These are phyloP conservation scores for Adelosebastes latens DNA, from an alignment of 2,797 vertebrate genomes.

Conservation along the genomic window DNA sequence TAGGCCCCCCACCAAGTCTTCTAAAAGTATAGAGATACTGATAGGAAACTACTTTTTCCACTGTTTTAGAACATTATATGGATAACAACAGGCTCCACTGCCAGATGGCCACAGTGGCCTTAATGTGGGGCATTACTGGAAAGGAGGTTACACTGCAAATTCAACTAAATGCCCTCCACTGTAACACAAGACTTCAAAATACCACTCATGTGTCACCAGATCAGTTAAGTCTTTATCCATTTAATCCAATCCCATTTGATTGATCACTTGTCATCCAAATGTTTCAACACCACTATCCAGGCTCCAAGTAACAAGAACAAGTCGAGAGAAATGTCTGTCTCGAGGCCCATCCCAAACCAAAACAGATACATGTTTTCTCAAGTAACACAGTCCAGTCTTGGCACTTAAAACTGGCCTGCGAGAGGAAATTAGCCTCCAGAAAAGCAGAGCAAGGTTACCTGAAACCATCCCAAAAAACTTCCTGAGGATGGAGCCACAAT, in stretches of 20 bases:
- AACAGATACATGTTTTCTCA: conserved; percentile 61
- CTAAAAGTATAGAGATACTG: background rate
- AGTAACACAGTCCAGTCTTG: conserved; percentile 37
- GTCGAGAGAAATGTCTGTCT: conserved; percentile 11
- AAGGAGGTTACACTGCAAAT: background rate
- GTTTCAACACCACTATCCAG: background rate
- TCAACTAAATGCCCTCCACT: conserved; percentile 1
- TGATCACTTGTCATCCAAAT: conserved; percentile 17
- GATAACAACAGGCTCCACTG: conserved; percentile 11
- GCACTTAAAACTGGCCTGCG: conserved; percentile 23
- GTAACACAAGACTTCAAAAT: conserved; percentile 22
- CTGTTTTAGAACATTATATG: background rate
- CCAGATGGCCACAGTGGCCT: conserved; percentile 64
- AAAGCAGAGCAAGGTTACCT: conserved; percentile 69
- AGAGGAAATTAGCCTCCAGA: conserved; percentile 71
- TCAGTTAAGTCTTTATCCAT: conserved; percentile 3
- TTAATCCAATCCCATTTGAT: background rate
- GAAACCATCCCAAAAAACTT: conserved; percentile 67
- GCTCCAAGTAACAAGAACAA: conserved; percentile 11
- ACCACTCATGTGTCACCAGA: background rate
- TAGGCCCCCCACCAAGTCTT: background rate
- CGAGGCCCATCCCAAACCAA: conserved; percentile 41
- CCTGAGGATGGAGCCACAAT: conserved; percentile 60
- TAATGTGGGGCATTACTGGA: conserved; percentile 27
- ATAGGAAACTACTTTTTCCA: background rate